Base-by-base conservation (phyloP, 92 coral and sea anemone genomes). In the Metridium senile region DNA sequence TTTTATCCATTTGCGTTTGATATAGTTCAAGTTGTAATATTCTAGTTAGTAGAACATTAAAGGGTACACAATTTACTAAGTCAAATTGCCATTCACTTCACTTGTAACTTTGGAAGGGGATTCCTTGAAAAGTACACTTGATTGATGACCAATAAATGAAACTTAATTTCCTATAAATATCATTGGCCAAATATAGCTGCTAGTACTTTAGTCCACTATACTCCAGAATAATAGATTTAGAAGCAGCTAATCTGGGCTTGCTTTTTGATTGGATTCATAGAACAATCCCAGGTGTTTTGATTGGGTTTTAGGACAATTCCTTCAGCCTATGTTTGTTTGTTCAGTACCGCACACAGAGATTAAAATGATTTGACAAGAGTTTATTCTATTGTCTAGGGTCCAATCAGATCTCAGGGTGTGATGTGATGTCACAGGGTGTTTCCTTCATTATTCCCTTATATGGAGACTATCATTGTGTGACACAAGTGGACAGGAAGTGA, bases 401-500 rank as follows among this genome's bases (percentile, higher is more conserved):
- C n/a, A 31, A 3, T 63, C 21, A 63, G 27, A 63, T 3, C 21
- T 1, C 13, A 63, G 68, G 78, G 80, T 63, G 80, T 62, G 80
- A 75, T 19, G 19, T 26, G 59, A 75, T 62, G 70, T 75, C 71
- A 75, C 71, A 39, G 39, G 80, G 80, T 39, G 71, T 62, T 27
- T 26, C 68, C 28, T 22, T 21, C 33, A 33, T 56, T 32, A 58
- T 79, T 0, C 26, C 77, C 84, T 20, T 67, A 79, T 77, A 70
- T 68, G 84, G 84, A 68, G 11, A 11, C 27, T 17, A 20, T 9
- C 26, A 33, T 79, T 79, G 84, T 79, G 84, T 79, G 84, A 79
- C 84, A 79, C n/a, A 1, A 32, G 11, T 49, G 22, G 27, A 68
- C 62, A 79, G 84, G 84, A 79, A 79, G 62, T 79, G 76, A 62